Evolutionary conservation across 92 coral and sea anemone genomes (phyloP), one percentile per base, ranked within the genome.

Genomic region (Paramuricea clavata): DNA sequence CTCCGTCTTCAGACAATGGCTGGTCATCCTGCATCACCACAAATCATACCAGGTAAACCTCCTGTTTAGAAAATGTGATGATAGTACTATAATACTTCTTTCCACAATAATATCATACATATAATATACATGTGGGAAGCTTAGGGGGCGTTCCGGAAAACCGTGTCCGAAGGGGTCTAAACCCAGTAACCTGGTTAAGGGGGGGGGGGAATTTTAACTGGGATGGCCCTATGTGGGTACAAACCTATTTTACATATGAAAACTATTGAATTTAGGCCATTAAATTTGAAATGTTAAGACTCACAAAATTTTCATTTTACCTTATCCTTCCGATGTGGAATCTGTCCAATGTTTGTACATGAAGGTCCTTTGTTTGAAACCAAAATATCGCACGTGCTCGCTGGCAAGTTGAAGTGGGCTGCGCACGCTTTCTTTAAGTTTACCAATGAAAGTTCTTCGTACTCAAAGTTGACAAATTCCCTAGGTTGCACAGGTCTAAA

Each of bases 21-120:
- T 47, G 52, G 22, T 39, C 52, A 61, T 78, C 89, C 52, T 86
- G 89, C 82, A 69, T 74, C 41, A 77, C 78, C 34, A 86, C 89
- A 86, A 76, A 86, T 50, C 89, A 16, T 50, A 86, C 89, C 62
- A 86, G 78, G 76, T 76, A 86, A 68, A 86, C 78, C n/a, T n/a
- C n/a, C 85, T 76, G 27, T 59, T 42, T 25, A 22, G 33, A 22
- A 22, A 60, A 60, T 56, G 64, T 56, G 64, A 15, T 3, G 15
- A 16, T 56, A 0, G 25, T 56, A 56, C 6, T 17, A n/a, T n/a
- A n/a, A n/a, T n/a, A n/a, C n/a, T n/a, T n/a, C n/a, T n/a, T n/a
- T n/a, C n/a, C n/a, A n/a, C n/a, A n/a, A n/a, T n/a, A n/a, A n/a
- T n/a, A n/a, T n/a, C n/a, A n/a, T n/a, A n/a, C n/a, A n/a, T n/a